Base-by-base conservation (phyloP, 1,140 invertebrate genomes). In the Listronotus bonariensis region DNA sequence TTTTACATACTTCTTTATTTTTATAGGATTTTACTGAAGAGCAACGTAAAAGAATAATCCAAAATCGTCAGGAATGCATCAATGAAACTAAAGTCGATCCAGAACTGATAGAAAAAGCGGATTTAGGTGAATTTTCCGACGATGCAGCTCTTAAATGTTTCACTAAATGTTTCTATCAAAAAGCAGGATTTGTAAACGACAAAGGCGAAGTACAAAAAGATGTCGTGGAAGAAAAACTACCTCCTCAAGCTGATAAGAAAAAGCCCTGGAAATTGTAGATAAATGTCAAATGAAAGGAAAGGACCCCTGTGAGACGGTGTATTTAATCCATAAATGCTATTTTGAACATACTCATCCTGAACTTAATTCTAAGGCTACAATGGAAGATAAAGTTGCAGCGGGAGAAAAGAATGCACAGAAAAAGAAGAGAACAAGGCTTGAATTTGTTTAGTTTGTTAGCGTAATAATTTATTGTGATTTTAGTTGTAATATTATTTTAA, bases 261-360 rank as follows among this genome's bases (percentile, higher is more conserved):
- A 68, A n/a, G 74, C 70, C 9, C 48, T 73, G 18, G 64, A 53
- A 40, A 63, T 74, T 14, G 68, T 82, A 6, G 78, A 80, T 14
- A 75, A 77, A 57, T 82, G 81, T 58, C 72, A 72, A 32, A 76
- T 77, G 40, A 77, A 82, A 53, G 82, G 82, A 55, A 78, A 74
- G 34, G 74, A 79, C 49, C 67, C 76, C 3, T 79, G 78, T 11
- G 82, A 83, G 31, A 82, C 77, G 0, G 78, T 79, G 3, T 82
- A 76, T 46, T 72, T 80, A 64, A 78, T 82, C 6, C 81, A 80
- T 57, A 82, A 82, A 70, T 83, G 82, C 68, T 83, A 82, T 57
- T 77, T 79, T 32, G 68, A 75, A 36, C 74, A 76, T 5, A 80
- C 65, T 8, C 65, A 67, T 42, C 64, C 55, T n/a, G 53, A 54